Evolutionary conservation across 1,140 invertebrate species (phyloP).

Genomic region (Drosophila sechellia): DNA sequence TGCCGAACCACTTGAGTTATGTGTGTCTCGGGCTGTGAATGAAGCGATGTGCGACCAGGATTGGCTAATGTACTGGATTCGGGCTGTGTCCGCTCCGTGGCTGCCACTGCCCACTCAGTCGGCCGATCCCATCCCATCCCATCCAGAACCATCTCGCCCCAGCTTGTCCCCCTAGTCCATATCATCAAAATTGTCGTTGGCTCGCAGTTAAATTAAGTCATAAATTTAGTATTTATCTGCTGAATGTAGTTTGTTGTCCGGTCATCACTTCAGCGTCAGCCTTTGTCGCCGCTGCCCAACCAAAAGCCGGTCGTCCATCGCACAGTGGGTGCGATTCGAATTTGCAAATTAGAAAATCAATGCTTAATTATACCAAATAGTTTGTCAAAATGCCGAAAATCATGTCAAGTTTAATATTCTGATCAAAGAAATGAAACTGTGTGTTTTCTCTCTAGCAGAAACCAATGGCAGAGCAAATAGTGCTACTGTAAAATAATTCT

Average conservation of each 20-base stretch:
- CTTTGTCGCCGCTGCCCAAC: constrained; percentile 64
- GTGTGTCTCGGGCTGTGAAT: constrained; percentile 75
- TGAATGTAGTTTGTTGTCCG: constrained; percentile 84
- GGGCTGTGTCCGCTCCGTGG: constrained; percentile 49
- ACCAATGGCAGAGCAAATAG: too few species aligned
- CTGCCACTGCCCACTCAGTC: constrained; percentile 78
- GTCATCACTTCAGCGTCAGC: constrained; percentile 83
- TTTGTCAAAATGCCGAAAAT: too few species aligned
- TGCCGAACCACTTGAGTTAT: constrained; percentile 62
- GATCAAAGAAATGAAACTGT: too few species aligned
- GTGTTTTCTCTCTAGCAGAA: too few species aligned
- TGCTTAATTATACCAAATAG: too few species aligned
- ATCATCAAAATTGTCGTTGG: constrained; percentile 82
- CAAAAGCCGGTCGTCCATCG: constrained; percentile 33
- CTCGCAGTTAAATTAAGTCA: constrained; percentile 84
- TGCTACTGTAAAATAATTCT: too few species aligned
- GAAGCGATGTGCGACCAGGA: constrained; percentile 79
- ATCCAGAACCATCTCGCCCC: too few species aligned
- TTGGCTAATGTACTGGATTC: constrained; percentile 71
- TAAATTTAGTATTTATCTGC: constrained; percentile 84
- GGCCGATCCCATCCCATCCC: constrained; percentile 14
- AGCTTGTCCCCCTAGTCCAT: constrained; percentile 13
- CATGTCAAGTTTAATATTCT: too few species aligned
- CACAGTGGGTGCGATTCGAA: constrained; percentile 16
- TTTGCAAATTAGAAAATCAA: too few species aligned